Evolutionary conservation across 2,113 vertebrate species (phyloP).

Genomic region (Rhinolophus ferrumequinum): DNA sequence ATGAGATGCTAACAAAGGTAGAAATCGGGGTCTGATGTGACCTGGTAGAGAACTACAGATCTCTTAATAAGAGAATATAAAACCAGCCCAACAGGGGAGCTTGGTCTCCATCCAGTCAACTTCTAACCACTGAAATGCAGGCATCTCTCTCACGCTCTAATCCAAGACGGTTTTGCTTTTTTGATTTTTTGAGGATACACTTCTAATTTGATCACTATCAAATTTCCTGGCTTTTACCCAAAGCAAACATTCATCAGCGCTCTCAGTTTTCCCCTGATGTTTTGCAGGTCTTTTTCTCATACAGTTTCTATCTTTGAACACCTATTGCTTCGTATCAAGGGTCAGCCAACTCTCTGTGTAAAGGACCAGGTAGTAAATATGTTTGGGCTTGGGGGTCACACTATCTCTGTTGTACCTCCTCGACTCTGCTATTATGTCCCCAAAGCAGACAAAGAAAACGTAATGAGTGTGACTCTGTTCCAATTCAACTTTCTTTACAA

Average conservation of each 20-base stretch:
- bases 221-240: neutral
- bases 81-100: neutral
- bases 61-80: neutral
- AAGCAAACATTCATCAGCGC: neutral
- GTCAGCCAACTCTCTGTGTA: neutral
- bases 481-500: neutral
- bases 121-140: neutral
- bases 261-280: neutral
- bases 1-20: constrained; percentile 53
- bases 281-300: neutral
- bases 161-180: neutral
- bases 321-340: neutral
- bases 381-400: neutral
- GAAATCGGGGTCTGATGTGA: neutral
- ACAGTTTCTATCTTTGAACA: neutral
- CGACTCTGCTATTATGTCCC: neutral
- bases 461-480: neutral
- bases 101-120: neutral
- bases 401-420: neutral
- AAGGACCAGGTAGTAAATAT: neutral
- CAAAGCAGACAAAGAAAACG: neutral
- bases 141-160: neutral
- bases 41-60: neutral
- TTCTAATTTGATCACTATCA: neutral
- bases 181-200: neutral